Evolutionary conservation across 2,888 invertebrate genomes (phyloP).

Genomic region (Phalangium opilio): DNA sequence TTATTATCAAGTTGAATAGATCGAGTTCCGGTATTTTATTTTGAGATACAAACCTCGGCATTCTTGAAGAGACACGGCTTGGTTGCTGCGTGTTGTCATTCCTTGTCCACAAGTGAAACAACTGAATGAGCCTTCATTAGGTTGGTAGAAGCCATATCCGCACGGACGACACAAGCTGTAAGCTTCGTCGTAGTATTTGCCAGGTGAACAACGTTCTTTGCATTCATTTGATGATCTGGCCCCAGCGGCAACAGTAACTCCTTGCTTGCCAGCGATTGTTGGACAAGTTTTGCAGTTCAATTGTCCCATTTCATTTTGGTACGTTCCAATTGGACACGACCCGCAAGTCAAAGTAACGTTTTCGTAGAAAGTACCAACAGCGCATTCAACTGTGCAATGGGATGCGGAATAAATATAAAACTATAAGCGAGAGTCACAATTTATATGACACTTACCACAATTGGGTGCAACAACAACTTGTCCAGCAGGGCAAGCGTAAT

Average conservation of each 20-base stretch:
- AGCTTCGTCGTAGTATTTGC: slow-evolving; percentile 80
- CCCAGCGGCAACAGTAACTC: slow-evolving; percentile 71
- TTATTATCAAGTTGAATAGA: not conserved
- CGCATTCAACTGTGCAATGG: slow-evolving; percentile 53
- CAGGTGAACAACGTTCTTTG: slow-evolving; percentile 83
- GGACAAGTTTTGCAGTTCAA: slow-evolving; percentile 78
- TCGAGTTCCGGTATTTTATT: too few species aligned
- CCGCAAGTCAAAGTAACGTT: slow-evolving; percentile 52
- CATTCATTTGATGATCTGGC: slow-evolving; percentile 77
- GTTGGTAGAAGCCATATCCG: slow-evolving; percentile 85
- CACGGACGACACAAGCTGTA: slow-evolving; percentile 78
- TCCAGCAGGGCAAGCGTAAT: slow-evolving; percentile 81
- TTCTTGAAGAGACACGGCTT: slow-evolving; percentile 51
- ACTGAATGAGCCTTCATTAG: slow-evolving; percentile 74
- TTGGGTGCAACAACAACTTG: slow-evolving; percentile 87
- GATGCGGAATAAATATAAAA: slow-evolving; percentile 11
- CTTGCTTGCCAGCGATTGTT: slow-evolving; percentile 69
- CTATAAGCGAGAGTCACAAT: not conserved
- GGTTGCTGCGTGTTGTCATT: slow-evolving; percentile 76
- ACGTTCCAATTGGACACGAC: slow-evolving; percentile 72
- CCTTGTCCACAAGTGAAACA: slow-evolving; percentile 77
- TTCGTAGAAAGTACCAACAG: slow-evolving; percentile 74
- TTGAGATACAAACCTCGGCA: slow-evolving; percentile 22
- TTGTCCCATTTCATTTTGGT: slow-evolving; percentile 85
- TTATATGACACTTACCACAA: slow-evolving; percentile 51